These are phyloP conservation scores for Felis chaus DNA, from an alignment of 2,113 vertebrate species.

Conservation along the genomic window DNA sequence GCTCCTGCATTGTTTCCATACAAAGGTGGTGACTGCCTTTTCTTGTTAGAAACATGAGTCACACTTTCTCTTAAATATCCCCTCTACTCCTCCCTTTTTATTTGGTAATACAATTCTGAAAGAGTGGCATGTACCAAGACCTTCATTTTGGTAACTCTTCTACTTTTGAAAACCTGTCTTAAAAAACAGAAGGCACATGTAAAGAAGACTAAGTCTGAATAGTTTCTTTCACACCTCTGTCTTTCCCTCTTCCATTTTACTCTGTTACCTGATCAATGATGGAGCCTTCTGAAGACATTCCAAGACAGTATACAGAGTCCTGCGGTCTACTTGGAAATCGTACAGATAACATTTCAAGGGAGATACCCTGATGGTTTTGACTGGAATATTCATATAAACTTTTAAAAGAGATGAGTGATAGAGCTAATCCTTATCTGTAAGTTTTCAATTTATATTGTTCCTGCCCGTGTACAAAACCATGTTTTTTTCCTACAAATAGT, in stretches of 20 bases:
- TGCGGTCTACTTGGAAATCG: constrained; percentile 81
- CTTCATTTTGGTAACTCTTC: constrained; percentile 52
- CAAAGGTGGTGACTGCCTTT: constrained; percentile 61
- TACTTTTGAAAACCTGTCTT: constrained; percentile 27
- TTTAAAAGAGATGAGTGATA: constrained; percentile 83
- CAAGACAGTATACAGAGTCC: constrained; percentile 83
- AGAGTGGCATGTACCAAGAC: constrained; percentile 16
- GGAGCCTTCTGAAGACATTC: constrained; percentile 97
- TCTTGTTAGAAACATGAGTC: constrained; percentile 77
- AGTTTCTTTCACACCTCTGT: constrained; percentile 85
- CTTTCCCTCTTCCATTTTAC: constrained; percentile 85
- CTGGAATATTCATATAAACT: constrained; percentile 81
- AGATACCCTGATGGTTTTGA: constrained; percentile 80
- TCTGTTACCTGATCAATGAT: constrained; percentile 84
- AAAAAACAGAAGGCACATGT: constrained; percentile 88
- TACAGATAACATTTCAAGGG: constrained; percentile 82
- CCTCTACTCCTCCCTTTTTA: constrained; percentile 53
- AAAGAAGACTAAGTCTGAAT: constrained; percentile 96
- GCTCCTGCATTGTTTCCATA: constrained; percentile 63
- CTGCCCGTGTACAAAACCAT: constrained; percentile 84
- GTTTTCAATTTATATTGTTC: constrained; percentile 88
- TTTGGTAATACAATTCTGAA: constrained; percentile 60
- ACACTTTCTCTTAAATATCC: constrained; percentile 58
- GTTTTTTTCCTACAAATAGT: constrained; percentile 85
- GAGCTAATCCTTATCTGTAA: constrained; percentile 84